phyloP scores from a whole-genome alignment of 2,797 vertebrate genomes.

The Orestias chungarensis region DNA sequence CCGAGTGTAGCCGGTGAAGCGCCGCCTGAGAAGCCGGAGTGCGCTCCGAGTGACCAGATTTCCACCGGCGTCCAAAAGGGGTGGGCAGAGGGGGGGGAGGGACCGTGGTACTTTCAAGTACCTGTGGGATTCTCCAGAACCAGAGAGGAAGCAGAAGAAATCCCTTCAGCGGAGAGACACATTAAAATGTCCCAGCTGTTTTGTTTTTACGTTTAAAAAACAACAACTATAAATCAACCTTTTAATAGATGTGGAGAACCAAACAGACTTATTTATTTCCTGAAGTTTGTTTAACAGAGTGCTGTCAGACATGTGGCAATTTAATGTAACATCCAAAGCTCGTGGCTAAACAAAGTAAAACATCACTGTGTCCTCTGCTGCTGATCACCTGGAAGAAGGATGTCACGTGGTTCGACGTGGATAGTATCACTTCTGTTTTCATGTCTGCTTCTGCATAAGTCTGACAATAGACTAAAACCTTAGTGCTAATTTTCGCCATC shows the following conservation, averaged over 20 bases:
- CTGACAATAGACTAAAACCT: background rate
- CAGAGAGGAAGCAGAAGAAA: background rate
- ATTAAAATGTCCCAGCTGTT: too few species aligned
- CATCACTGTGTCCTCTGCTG: background rate
- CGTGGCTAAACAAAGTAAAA: background rate
- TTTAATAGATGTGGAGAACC: too few species aligned
- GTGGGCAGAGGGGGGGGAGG: slow-evolving; percentile 19
- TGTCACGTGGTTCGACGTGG: background rate
- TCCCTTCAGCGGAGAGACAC: background rate
- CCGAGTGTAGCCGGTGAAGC: slow-evolving; percentile 52
- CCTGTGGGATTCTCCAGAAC: slow-evolving; percentile 6
- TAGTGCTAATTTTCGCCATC: background rate
- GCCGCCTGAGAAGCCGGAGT: slow-evolving; percentile 9
- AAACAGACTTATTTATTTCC: too few species aligned
- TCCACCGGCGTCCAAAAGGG: slow-evolving; percentile 35
- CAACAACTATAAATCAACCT: too few species aligned
- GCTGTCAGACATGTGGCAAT: background rate
- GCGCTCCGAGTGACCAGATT: slow-evolving; percentile 13
- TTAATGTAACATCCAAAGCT: background rate
- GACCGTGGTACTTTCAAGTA: slow-evolving; percentile 39
- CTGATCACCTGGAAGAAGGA: background rate
- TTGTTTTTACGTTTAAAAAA: too few species aligned
- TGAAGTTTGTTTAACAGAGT: too few species aligned
- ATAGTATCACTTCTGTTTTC: too few species aligned
- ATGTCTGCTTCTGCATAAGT: too few species aligned